phyloP scores from a whole-genome alignment of 2,888 invertebrate species.

The Theretra japonica region DNA sequence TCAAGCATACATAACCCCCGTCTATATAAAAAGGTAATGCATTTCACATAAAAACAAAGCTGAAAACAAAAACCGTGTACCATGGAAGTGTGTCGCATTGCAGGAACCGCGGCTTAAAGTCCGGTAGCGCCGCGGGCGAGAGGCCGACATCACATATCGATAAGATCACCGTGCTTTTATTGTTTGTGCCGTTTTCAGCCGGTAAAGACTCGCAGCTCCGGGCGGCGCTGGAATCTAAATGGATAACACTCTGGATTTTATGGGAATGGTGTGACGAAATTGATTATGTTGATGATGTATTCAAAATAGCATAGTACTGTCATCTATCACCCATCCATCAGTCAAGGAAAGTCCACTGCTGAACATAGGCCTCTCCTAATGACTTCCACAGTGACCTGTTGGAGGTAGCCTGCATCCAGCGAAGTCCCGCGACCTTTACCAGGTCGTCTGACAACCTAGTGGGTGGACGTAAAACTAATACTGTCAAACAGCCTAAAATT shows the following conservation, averaged over 20 bases:
- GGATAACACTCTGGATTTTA: conserved; percentile 55
- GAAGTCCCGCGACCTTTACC: no score
- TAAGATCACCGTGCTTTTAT: conserved; percentile 74
- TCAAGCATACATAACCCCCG: no score
- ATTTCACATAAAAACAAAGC: not conserved
- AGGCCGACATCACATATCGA: conserved; percentile 74
- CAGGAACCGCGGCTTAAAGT: conserved; percentile 59
- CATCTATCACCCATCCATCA: no score
- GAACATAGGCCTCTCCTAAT: no score
- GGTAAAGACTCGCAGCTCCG: conserved; percentile 49
- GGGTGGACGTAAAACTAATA: no score
- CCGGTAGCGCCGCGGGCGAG: conserved; percentile 61
- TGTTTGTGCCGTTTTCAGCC: conserved; percentile 57
- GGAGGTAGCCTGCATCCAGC: no score
- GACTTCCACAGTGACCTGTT: no score
- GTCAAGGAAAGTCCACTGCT: no score
- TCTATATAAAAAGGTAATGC: not conserved
- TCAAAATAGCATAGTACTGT: not conserved
- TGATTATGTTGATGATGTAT: not conserved
- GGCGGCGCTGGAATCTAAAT: conserved; percentile 60
- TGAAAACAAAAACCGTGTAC: conserved; percentile 38
- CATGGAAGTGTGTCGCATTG: conserved; percentile 48
- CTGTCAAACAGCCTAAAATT: no score
- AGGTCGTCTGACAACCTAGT: no score
- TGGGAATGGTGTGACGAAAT: not conserved